Evolutionary conservation across 1,140 invertebrate genomes (phyloP).

Genomic region (Glossosoma conforme): DNA sequence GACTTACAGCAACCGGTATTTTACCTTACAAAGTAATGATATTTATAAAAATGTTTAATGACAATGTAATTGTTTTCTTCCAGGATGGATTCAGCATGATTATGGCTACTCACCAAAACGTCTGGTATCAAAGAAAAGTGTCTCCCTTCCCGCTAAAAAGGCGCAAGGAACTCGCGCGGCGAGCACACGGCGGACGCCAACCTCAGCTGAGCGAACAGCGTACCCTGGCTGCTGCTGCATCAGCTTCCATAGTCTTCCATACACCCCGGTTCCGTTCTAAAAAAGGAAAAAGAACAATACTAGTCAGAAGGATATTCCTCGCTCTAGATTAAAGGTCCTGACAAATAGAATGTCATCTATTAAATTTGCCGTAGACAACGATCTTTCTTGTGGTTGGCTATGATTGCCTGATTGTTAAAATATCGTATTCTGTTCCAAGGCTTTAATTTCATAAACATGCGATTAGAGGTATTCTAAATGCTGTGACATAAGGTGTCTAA

Average conservation of each 20-base stretch:
- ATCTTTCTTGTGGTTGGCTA: too few species aligned
- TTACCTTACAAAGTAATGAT: background rate
- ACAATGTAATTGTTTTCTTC: too few species aligned
- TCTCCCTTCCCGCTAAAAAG: slow-evolving; percentile 62
- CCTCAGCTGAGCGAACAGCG: slow-evolving; percentile 59
- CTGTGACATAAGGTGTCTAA: background rate
- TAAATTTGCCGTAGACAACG: too few species aligned
- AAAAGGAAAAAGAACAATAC: too few species aligned
- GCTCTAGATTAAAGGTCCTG: too few species aligned
- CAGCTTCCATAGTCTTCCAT: slow-evolving; percentile 56
- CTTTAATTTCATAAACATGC: slow-evolving; percentile 3
- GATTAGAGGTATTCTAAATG: too few species aligned
- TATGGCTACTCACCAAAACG: slow-evolving; percentile 54
- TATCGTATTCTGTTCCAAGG: background rate
- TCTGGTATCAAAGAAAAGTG: slow-evolving; percentile 64
- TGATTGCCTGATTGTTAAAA: too few species aligned
- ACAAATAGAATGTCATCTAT: too few species aligned
- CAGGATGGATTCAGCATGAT: too few species aligned
- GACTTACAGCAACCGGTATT: too few species aligned
- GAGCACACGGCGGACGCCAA: slow-evolving; percentile 57
- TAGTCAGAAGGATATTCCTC: too few species aligned
- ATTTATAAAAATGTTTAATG: too few species aligned
- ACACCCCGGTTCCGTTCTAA: slow-evolving; percentile 69
- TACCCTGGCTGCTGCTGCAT: slow-evolving; percentile 56
- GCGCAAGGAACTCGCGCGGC: slow-evolving; percentile 48